Base-by-base conservation (phyloP, 2,113 vertebrate species). In the Leptobrachium leishanense region DNA sequence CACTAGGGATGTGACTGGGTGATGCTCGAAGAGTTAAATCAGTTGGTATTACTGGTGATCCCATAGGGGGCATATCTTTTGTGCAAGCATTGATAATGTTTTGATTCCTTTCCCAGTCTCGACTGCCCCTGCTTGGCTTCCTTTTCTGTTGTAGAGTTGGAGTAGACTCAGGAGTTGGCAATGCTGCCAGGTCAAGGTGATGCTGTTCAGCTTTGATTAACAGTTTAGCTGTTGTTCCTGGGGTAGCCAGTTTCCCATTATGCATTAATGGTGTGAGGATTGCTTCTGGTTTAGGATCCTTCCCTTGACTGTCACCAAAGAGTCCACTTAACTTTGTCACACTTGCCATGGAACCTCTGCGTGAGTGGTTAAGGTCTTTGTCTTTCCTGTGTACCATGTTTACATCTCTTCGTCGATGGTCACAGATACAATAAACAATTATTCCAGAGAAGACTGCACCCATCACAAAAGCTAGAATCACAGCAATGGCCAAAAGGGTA, bases 81-180 rank as follows among this genome's bases (percentile, higher is more conserved):
- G 96, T 95, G 85, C 97, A 98, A 74, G 97, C 96, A 1, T 99
- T 99, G 88, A 99, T 98, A 77, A 98, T 92, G 86, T 99, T 98
- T 91, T 99, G 98, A 85, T 95, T 98, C 82, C 96, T 88, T 74
- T 99, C 98, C 98, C 98, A 99, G 65, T 99, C 97, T 0, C 97
- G 94, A 86, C 96, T 98, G 68, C 96, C 96, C 0, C 95, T 93
- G 83, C 93, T 94, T 63, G 96, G 95, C 84, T 97, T 98, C 43
- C 96, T 95, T 41, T 97, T 97, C 10, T 96, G 96, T 87, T 99
- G 98, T 84, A 99, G 87, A 0, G 93, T 96, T 0, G 98, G 98
- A 0, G 98, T 99, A 79, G 98, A 96, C 85, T 99, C 98, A 0
- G 98, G 97, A 0, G 98, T 99, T 83, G 98, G 98, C 85, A 99